Base-by-base conservation (phyloP, 2,113 vertebrate species). In the Corythornis cristatus region DNA sequence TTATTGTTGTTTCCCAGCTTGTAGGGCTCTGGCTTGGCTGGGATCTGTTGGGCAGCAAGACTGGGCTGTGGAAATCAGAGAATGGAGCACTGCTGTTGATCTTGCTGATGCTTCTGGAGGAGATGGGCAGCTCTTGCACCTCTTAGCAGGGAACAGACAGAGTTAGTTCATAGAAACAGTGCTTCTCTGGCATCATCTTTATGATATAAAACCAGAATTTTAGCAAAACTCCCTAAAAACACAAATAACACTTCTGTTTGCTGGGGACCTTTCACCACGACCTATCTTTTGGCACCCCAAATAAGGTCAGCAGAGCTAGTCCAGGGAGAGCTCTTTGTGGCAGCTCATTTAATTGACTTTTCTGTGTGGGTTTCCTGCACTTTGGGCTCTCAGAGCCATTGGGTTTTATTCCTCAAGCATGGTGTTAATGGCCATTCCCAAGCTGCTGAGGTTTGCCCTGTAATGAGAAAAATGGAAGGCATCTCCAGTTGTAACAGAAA, bases 401-500 rank as follows among this genome's bases (percentile, higher is more conserved):
- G 84, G 74, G 37, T 80, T 60, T 18, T 66, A 4, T 46, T 68
- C 65, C 76, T 64, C 5, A 6, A 33, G 57, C 3, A 11, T 54
- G 45, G 33, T 48, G 60, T 88, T 65, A 86, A 83, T 75, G 75
- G 75, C 79, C 89, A 46, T 96, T 94, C 93, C 90, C 58, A 17
- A 89, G 84, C 75, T 91, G 85, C 89, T 50, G 93, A 91, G 94
- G 86, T 88, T 92, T 92, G 87, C 48, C 19, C 83, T 61, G 14
- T 26, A 37, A 76, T 31, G 82, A 83, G 72, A 67, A 56, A 65
- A 88, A 91, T 81, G 86, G 84, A 54, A 90, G 60, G 83, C 80
- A 93, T 85, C 79, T 89, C 89, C 83, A 53, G 7, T 28, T 46
- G 72, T 12, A 15, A 33, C 80, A 89, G 14, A 83, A 93, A 95